A percentile compares a stretch with the other conserved stretches of the same genome.
Conservation (phyloP, 1,140 invertebrate species). For the Heliconius congener region DNA sequence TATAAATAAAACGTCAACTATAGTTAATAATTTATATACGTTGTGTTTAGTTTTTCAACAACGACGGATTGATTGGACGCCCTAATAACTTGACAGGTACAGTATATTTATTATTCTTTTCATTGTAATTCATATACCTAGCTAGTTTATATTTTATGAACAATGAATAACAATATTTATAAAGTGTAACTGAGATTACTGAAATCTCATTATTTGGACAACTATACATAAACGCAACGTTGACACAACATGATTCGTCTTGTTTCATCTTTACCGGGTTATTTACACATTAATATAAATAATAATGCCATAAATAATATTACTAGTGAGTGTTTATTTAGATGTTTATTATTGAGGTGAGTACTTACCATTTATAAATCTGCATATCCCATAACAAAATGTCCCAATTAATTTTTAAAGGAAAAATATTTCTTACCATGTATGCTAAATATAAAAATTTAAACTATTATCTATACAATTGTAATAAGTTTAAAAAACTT, state of each 20-base stretch:
- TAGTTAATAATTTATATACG: neutral
- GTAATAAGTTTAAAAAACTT: no score
- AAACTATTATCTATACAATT: neutral
- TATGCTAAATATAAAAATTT: no score
- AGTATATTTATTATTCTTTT: neutral
- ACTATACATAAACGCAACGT: neutral
- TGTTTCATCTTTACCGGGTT: constrained; percentile 6
- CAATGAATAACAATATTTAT: neutral
- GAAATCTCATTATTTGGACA: neutral
- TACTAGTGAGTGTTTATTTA: constrained; percentile 26
- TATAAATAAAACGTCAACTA: neutral
- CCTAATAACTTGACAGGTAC: neutral
- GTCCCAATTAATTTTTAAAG: neutral
- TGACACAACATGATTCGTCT: neutral
- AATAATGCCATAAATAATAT: neutral
- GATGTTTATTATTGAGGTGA: constrained; percentile 15
- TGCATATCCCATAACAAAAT: neutral
- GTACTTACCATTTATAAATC: constrained; percentile 23
- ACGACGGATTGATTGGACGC: neutral
- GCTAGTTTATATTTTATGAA: neutral
- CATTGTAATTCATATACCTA: neutral
- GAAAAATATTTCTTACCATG: neutral
- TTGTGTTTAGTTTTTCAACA: neutral
- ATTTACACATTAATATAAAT: neutral
- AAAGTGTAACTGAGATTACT: neutral